phyloP scores from a whole-genome alignment of 2,888 invertebrate genomes.

The Chloroclystis v-ata region DNA sequence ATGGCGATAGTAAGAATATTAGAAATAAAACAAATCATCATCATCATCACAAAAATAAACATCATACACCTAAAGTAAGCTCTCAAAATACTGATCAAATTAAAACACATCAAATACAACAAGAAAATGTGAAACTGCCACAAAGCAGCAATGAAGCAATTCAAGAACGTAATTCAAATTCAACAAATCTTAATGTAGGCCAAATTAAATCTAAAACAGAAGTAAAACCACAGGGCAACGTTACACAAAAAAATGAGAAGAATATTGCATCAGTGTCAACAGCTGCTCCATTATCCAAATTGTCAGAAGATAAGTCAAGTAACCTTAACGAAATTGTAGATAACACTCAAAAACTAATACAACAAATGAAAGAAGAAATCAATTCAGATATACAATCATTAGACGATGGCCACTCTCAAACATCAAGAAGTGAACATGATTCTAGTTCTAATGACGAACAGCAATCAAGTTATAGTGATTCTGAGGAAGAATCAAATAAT shows the following conservation, averaged over 20 bases:
- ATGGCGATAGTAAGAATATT: constrained; percentile 6
- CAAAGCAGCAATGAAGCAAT: constrained; percentile 2
- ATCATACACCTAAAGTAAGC: constrained; percentile 5
- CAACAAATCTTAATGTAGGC: constrained; percentile 2
- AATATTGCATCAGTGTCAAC: not conserved
- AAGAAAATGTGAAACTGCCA: not conserved
- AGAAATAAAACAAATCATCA: constrained; percentile 10
- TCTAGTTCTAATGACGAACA: constrained; percentile 57
- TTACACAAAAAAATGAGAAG: not conserved
- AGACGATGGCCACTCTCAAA: constrained; percentile 51
- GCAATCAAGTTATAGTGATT: constrained; percentile 71
- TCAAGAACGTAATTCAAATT: constrained; percentile 3
- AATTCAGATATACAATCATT: constrained; percentile 78
- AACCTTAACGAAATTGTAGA: constrained; percentile 77
- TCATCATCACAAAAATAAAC: constrained; percentile 12
- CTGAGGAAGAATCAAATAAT: constrained; percentile 55
- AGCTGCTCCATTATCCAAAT: constrained; percentile 5
- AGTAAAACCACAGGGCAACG: not conserved
- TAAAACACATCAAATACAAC: constrained; percentile 3
- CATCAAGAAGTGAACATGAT: constrained; percentile 69
- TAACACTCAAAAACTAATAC: constrained; percentile 79
- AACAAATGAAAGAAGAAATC: constrained; percentile 82
- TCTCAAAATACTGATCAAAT: not conserved
- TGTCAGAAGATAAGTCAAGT: constrained; percentile 48
- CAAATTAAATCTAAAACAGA: not conserved